Conservation (phyloP, 2,797 vertebrate genomes). For the Tragopan temminckii region DNA sequence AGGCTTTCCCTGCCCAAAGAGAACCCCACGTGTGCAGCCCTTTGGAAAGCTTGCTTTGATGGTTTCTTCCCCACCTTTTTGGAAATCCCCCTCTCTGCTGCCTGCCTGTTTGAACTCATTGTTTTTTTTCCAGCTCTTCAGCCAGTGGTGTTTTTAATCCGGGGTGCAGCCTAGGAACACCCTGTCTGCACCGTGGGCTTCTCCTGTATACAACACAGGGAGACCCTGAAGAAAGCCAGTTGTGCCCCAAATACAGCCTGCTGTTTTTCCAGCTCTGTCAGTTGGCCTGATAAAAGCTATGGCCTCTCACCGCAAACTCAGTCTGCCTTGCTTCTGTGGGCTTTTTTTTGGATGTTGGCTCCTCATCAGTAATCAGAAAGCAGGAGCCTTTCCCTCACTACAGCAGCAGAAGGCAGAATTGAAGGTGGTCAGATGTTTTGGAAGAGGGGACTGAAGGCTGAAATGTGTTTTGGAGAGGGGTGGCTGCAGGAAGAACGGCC, state of each 20-base stretch:
- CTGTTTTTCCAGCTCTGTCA: background rate
- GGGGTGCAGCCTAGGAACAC: slow-evolving; percentile 19
- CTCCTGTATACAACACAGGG: background rate
- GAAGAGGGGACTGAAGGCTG: background rate
- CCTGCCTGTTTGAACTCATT: slow-evolving; percentile 28
- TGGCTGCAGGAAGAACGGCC: background rate
- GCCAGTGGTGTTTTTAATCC: slow-evolving; percentile 3
- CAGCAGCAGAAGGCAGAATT: background rate
- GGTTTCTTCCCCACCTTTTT: slow-evolving; percentile 46
- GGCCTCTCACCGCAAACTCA: background rate
- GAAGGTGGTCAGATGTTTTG: background rate
- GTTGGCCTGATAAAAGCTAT: slow-evolving; percentile 31
- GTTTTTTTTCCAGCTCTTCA: slow-evolving; percentile 28
- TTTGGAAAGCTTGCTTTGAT: slow-evolving; percentile 59
- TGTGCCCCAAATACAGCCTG: slow-evolving; percentile 21
- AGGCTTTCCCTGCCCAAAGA: slow-evolving; percentile 8
- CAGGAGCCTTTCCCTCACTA: background rate
- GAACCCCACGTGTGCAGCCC: background rate
- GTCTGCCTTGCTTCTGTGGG: background rate
- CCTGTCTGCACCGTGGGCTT: slow-evolving; percentile 1
- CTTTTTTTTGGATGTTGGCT: background rate
- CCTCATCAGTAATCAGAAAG: slow-evolving; percentile 48
- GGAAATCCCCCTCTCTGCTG: slow-evolving; percentile 53
- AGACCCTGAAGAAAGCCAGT: slow-evolving; percentile 19
- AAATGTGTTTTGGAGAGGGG: background rate